Conservation (phyloP, 2,797 vertebrate genomes). For the Limosa lapponica region DNA sequence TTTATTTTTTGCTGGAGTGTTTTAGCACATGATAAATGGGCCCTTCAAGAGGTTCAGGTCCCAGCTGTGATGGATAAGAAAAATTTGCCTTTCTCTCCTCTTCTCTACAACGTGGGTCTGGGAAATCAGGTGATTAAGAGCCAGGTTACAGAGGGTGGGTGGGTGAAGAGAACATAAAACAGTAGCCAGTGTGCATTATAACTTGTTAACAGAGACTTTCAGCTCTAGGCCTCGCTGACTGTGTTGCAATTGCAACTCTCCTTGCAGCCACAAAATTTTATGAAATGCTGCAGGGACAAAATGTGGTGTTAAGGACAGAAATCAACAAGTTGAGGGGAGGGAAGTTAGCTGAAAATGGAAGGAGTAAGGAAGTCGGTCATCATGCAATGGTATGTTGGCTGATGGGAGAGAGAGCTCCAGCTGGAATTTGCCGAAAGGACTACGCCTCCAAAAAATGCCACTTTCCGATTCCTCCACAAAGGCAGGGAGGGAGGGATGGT, state of each 20-base stretch:
- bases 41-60: neutral
- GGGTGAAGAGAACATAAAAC: neutral
- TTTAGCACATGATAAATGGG: neutral
- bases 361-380: neutral
- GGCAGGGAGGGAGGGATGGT: neutral
- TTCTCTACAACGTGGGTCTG: neutral
- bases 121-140: neutral
- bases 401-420: neutral
- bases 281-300: neutral
- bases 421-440: neutral
- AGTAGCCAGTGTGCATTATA: neutral
- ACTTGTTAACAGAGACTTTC: neutral
- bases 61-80: neutral
- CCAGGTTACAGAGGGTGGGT: neutral
- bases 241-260: neutral
- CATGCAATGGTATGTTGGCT: neutral
- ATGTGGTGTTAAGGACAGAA: rapidly evolving
- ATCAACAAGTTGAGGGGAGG: neutral
- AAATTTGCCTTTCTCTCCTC: neutral
- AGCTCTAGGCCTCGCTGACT: neutral
- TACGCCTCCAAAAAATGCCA: neutral
- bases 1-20: neutral
- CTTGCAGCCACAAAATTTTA: neutral
- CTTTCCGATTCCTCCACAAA: neutral
- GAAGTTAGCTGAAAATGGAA: neutral